Conservation (phyloP, 2,113 vertebrate genomes). For the Austrofundulus limnaeus region DNA sequence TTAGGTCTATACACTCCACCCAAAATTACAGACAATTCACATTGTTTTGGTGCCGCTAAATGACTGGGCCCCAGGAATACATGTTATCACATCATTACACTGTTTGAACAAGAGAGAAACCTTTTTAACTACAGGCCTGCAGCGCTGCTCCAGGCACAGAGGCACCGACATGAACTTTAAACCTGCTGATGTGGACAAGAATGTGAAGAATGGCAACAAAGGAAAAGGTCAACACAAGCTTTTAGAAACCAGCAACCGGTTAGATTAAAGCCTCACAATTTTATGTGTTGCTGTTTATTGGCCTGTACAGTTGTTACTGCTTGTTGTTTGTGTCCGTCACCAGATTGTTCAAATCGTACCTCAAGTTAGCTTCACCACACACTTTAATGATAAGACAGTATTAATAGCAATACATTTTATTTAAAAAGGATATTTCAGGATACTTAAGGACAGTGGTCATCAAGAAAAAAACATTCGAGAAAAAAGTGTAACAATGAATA, state of each 20-base stretch:
- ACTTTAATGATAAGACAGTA: too few relatives aligned
- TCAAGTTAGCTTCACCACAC: background rate
- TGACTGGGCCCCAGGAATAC: slow-evolving; percentile 10
- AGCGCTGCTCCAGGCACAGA: slow-evolving; percentile 36
- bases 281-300: slow-evolving; percentile 12
- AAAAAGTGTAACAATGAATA: too few relatives aligned
- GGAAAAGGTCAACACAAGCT: background rate
- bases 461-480: too few relatives aligned
- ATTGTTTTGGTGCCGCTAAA: slow-evolving; percentile 22
- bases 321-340: slow-evolving; percentile 15
- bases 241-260: slow-evolving; percentile 23
- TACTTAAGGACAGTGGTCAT: too few relatives aligned
- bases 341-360: background rate
- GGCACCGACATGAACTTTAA: slow-evolving; percentile 45
- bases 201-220: slow-evolving; percentile 69
- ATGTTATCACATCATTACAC: slow-evolving; percentile 65
- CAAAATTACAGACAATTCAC: background rate
- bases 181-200: slow-evolving; percentile 54
- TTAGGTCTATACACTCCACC: background rate
- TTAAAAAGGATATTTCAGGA: too few relatives aligned
- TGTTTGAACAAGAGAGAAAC: slow-evolving; percentile 52
- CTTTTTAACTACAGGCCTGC: slow-evolving; percentile 65
- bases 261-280: slow-evolving; percentile 25
- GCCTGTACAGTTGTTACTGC: background rate
- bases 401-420: too few relatives aligned